Percentiles rank a stretch among this genome's conserved stretches.
Conservation (phyloP, 2,888 invertebrate species). For the Drosophila prostipennis region DNA sequence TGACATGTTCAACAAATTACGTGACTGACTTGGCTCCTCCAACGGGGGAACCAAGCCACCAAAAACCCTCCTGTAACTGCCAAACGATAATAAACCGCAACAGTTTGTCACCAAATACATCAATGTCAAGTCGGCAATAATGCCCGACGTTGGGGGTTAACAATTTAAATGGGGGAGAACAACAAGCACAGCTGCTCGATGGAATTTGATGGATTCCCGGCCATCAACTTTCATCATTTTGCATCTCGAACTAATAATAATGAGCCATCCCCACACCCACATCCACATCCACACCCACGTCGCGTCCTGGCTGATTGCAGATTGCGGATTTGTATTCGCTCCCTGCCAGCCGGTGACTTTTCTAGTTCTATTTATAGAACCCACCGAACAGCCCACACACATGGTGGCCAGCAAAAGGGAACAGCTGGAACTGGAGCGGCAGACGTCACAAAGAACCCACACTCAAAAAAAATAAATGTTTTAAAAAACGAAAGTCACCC, state of each 20-base stretch:
- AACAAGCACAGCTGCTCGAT: conserved; percentile 54
- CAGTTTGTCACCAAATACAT: conserved; percentile 81
- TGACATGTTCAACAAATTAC: conserved; percentile 60
- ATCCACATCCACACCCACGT: neutral
- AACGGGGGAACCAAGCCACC: too few species aligned
- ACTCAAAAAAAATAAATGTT: neutral
- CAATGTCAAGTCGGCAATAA: conserved; percentile 73
- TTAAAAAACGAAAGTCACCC: too few species aligned
- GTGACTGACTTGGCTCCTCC: conserved; percentile 46
- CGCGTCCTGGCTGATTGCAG: conserved; percentile 30
- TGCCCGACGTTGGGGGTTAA: conserved; percentile 37
- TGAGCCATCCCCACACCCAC: conserved; percentile 14
- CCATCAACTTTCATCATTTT: conserved; percentile 65
- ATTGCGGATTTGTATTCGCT: conserved; percentile 33
- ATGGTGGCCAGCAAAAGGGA: conserved; percentile 10
- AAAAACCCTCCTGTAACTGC: neutral
- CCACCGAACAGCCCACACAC: conserved; percentile 7
- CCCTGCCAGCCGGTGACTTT: conserved; percentile 37
- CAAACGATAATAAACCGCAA: conserved; percentile 76
- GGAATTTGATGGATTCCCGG: conserved; percentile 66
- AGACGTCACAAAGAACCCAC: conserved; percentile 29
- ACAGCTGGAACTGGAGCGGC: conserved; percentile 31
- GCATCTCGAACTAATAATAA: conserved; percentile 66
- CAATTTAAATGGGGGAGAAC: conserved; percentile 25
- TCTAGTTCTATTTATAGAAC: conserved; percentile 39